Evolutionary conservation across 2,113 vertebrate species (phyloP), one percentile per base, ranked within the genome.

Genomic region (Mixornis gularis): DNA sequence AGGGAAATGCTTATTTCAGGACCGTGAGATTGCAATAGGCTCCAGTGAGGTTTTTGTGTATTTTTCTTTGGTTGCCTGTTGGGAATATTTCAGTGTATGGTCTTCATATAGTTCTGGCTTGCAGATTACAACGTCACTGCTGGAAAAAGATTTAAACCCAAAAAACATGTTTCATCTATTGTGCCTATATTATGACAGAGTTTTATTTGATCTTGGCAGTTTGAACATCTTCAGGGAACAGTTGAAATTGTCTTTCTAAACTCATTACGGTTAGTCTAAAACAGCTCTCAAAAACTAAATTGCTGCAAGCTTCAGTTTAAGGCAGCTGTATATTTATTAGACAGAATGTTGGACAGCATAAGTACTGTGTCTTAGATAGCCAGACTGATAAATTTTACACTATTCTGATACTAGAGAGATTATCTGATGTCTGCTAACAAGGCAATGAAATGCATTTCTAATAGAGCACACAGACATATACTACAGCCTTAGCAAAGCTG

Each of bases 171-270:
- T 97, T 96, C 96, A 93, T 92, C 78, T 92, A 52, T 95, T 86
- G 85, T 95, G 83, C 81, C 87, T 79, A 41, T 97, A 94, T 97
- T 95, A 95, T 95, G 89, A 96, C 79, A 92, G 81, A 89, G 65
- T 95, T 97, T 96, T 95, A 85, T 97, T 97, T 97, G 94, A 96
- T 97, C 88, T 96, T 97, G 90, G 95, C 95, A 95, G 77, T 65
- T 92, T 62, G 60, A 94, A 77, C 2, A 0, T 58, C 91, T 94
- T 81, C 14, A 22, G 85, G 70, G 65, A 97, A 94, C 89, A 94
- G 95, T 96, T 97, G 93, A 95, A 97, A 97, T 96, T 92, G 86
- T 97, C 90, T 95, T 97, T 96, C 95, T 89, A 73, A 93, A 96
- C n/a, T 86, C 72, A 73, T 94, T 88, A 77, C 40, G 87, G 43